These are phyloP conservation scores for Conopomorpha cramerella DNA, from an alignment of 1,140 invertebrate species.

Conservation along the genomic window DNA sequence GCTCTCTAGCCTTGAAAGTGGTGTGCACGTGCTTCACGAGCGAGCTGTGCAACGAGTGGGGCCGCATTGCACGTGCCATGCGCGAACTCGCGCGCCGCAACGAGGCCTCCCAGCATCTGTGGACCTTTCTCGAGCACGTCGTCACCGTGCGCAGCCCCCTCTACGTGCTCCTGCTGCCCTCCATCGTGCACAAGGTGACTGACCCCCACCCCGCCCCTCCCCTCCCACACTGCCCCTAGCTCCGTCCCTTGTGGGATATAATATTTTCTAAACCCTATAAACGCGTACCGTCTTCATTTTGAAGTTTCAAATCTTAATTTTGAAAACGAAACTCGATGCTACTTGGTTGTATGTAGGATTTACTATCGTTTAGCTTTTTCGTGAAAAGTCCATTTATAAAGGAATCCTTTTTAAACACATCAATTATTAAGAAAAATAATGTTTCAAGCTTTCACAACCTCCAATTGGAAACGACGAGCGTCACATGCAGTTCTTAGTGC, in stretches of 20 bases:
- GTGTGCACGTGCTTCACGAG: constrained; percentile 95
- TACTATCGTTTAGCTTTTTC: too few relatives aligned
- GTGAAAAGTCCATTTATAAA: too few relatives aligned
- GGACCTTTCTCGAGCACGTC: constrained; percentile 97
- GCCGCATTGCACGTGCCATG: constrained; percentile 86
- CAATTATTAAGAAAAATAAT: too few relatives aligned
- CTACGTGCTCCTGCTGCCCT: constrained; percentile 91
- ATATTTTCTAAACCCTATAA: too few relatives aligned
- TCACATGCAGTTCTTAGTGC: constrained; percentile 86
- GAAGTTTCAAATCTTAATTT: too few relatives aligned
- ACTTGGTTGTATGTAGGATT: too few relatives aligned
- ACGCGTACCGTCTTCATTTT: too few relatives aligned
- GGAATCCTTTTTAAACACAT: too few relatives aligned
- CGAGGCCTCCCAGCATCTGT: constrained; percentile 87
- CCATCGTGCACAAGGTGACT: constrained; percentile 90
- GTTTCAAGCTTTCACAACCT: constrained; percentile 77
- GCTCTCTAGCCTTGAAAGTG: constrained; percentile 89
- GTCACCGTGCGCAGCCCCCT: constrained; percentile 92
- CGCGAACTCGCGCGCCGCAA: constrained; percentile 86
- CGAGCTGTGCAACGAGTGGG: constrained; percentile 91
- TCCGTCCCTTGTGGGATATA: too few relatives aligned
- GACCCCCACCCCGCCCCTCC: too few relatives aligned
- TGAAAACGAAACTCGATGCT: too few relatives aligned
- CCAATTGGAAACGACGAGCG: constrained; percentile 88
- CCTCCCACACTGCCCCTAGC: too few relatives aligned